phyloP scores from a whole-genome alignment of 2,888 invertebrate genomes.

The Acrobasis consociella region DNA sequence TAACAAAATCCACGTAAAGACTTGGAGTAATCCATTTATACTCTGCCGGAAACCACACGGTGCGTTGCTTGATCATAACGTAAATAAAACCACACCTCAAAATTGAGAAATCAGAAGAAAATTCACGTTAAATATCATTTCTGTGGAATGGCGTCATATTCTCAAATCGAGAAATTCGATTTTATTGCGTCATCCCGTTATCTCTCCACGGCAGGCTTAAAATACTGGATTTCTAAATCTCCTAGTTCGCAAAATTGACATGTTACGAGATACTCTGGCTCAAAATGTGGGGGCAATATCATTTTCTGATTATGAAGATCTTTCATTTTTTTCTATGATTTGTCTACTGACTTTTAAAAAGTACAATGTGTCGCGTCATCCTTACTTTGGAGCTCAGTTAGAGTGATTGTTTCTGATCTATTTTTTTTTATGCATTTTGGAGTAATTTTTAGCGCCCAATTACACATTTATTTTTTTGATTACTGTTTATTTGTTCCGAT shows the following conservation, averaged over 20 bases:
- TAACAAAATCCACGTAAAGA: no score
- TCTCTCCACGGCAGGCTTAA: slow-evolving; percentile 35
- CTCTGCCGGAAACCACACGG: no score
- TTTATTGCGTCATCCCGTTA: slow-evolving; percentile 57
- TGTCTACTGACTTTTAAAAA: no score
- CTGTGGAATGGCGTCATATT: slow-evolving; percentile 38
- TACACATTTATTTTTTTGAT: no score
- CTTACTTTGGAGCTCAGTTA: no score
- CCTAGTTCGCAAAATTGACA: slow-evolving; percentile 15
- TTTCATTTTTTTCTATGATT: neutral
- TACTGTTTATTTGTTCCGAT: no score
- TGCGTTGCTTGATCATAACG: no score
- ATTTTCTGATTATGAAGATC: neutral
- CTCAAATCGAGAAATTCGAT: slow-evolving; percentile 46
- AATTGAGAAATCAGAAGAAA: slow-evolving; percentile 18
- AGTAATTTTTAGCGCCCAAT: no score
- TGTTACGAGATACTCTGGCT: slow-evolving; percentile 1
- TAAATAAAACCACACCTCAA: neutral
- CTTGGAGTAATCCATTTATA: no score
- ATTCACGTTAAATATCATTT: slow-evolving; percentile 29
- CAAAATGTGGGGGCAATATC: neutral
- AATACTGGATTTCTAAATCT: slow-evolving; percentile 22
- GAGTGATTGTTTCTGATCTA: no score
- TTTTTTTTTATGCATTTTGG: no score
- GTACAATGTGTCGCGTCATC: no score